A percentile compares a stretch with the other conserved stretches of the same genome.
Conservation (phyloP, 2,888 invertebrate genomes). For the Danaus chrysippus region DNA sequence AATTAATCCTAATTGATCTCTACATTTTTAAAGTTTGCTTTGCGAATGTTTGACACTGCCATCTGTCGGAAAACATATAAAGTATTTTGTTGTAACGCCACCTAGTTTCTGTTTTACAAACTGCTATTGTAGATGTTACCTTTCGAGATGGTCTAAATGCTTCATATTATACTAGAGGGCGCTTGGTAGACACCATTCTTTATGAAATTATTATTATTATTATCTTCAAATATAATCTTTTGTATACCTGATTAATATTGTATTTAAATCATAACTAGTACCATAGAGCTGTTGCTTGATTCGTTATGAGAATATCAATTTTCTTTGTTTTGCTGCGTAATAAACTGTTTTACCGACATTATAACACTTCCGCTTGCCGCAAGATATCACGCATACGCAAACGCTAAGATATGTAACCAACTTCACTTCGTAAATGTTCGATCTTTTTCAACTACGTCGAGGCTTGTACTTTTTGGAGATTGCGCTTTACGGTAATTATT, state of each 20-base stretch:
- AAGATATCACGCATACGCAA: slow-evolving; percentile 69
- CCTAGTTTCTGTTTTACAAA: slow-evolving; percentile 7
- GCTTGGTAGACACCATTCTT: background rate
- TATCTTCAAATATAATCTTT: background rate
- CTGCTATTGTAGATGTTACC: background rate
- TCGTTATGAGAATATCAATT: slow-evolving; percentile 15
- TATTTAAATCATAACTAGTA: background rate
- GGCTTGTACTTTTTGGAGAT: slow-evolving; percentile 71
- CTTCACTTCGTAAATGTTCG: slow-evolving; percentile 76
- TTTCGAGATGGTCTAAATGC: background rate
- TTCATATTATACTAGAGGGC: background rate
- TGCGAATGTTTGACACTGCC: slow-evolving; percentile 11
- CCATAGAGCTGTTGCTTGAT: slow-evolving; percentile 4
- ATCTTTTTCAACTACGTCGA: slow-evolving; percentile 73
- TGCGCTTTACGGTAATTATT: slow-evolving; percentile 75
- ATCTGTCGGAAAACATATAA: slow-evolving; percentile 10
- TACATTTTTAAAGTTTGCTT: background rate
- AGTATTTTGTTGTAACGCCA: slow-evolving; percentile 14
- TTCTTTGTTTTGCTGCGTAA: slow-evolving; percentile 55
- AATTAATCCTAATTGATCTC: too few species aligned
- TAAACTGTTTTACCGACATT: slow-evolving; percentile 62
- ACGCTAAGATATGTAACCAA: slow-evolving; percentile 53
- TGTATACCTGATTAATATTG: background rate
- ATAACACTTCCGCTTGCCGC: slow-evolving; percentile 68
- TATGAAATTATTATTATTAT: background rate